Conservation (phyloP, 2,888 invertebrate species). For the Crossocerus cetratus region DNA sequence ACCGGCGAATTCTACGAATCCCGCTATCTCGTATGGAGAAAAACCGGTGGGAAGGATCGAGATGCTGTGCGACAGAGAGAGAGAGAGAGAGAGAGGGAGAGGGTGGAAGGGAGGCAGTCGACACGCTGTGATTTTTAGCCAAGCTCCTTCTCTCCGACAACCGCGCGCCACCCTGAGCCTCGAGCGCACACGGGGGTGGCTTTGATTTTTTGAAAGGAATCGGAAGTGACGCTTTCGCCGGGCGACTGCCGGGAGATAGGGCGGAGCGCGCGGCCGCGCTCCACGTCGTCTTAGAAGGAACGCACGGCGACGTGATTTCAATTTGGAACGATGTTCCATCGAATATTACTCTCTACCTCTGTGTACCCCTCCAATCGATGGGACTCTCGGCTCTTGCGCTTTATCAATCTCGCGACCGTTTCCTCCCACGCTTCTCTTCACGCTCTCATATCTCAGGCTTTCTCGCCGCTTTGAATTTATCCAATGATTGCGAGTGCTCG, state of each 20-base stretch:
- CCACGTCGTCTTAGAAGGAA: slow-evolving; percentile 1
- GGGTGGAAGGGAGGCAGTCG: slow-evolving; percentile 32
- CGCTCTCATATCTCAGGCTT: too few species aligned
- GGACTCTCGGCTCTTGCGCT: slow-evolving; percentile 11
- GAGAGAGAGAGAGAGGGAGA: slow-evolving; percentile 39
- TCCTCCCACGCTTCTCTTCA: too few species aligned
- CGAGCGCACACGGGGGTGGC: slow-evolving; percentile 36
- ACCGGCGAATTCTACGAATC: slow-evolving; percentile 59
- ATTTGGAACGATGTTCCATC: slow-evolving; percentile 14
- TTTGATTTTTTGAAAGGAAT: slow-evolving; percentile 60
- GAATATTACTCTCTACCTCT: slow-evolving; percentile 11
- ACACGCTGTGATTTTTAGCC: slow-evolving; percentile 52
- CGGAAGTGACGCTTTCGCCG: slow-evolving; percentile 52
- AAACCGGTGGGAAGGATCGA: slow-evolving; percentile 30
- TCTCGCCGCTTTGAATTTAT: neutral
- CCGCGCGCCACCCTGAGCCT: slow-evolving; percentile 26
- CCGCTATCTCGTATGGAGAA: slow-evolving; percentile 58
- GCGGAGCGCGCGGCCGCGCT: neutral
- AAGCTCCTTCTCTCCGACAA: slow-evolving; percentile 25
- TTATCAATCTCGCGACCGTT: slow-evolving; percentile 20
- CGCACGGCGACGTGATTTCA: slow-evolving; percentile 29
- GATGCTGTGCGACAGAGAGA: neutral
- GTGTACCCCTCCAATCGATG: slow-evolving; percentile 25
- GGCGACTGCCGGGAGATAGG: slow-evolving; percentile 10
- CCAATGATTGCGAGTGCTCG: neutral